A percentile compares a stretch with the other conserved stretches of the same genome.
phyloP scores from a whole-genome alignment of 2,797 vertebrate species.

The Melopsittacus undulatus region DNA sequence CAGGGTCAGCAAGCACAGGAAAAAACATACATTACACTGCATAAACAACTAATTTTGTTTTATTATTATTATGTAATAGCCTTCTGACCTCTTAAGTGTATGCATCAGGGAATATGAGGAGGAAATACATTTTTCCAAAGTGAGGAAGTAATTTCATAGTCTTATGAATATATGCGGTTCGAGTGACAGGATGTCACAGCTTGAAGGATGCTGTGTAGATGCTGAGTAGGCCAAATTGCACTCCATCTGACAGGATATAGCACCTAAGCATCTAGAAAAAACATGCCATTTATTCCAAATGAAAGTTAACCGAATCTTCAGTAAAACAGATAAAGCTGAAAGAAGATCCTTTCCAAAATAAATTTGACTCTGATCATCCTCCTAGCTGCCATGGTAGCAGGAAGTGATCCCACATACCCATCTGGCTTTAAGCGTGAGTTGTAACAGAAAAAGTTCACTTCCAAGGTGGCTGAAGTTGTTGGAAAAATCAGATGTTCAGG shows the following conservation, averaged over 20 bases:
- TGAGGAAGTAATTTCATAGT: neutral
- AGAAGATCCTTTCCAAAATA: neutral
- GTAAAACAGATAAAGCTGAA: neutral
- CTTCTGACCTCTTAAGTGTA: neutral
- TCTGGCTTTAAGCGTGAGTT: neutral
- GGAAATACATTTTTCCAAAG: neutral
- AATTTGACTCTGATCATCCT: neutral
- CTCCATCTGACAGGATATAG: constrained; percentile 5
- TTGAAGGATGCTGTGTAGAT: neutral
- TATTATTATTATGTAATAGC: neutral
- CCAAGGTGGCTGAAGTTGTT: neutral
- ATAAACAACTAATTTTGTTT: neutral
- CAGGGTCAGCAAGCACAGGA: neutral
- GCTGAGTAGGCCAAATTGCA: neutral
- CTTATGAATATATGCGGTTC: neutral
- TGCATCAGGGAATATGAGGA: neutral
- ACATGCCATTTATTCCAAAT: neutral
- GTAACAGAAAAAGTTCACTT: neutral
- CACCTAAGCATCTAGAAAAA: neutral
- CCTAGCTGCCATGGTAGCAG: neutral
- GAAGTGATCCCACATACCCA: neutral
- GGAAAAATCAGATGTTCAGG: neutral
- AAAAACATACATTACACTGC: neutral
- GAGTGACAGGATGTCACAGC: neutral
- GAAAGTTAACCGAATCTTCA: neutral